Percentiles rank a stretch among this genome's conserved stretches.
phyloP scores from a whole-genome alignment of 2,113 vertebrate genomes.

The Thamnophis sirtalis region DNA sequence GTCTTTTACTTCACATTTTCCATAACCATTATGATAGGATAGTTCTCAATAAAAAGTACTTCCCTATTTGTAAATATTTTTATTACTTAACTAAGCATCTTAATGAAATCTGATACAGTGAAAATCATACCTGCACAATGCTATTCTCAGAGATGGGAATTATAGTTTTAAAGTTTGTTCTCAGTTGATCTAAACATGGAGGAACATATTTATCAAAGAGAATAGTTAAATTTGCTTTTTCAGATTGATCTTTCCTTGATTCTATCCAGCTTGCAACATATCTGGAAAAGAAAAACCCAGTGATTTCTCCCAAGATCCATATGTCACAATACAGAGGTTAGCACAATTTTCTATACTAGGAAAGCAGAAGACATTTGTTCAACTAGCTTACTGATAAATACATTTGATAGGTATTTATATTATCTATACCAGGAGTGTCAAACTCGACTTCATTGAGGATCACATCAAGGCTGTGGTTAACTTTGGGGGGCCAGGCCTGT shows the following conservation, averaged over 20 bases:
- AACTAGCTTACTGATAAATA: not conserved
- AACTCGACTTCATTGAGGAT: no score
- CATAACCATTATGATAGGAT: not conserved
- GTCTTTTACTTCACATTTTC: not conserved
- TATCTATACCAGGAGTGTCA: not conserved
- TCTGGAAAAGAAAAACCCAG: slow-evolving; percentile 47
- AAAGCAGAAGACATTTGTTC: not conserved
- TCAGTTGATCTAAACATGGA: slow-evolving; percentile 60
- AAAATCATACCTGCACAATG: slow-evolving; percentile 64
- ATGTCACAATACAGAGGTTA: not conserved
- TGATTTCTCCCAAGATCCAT: not conserved
- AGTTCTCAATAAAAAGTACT: not conserved
- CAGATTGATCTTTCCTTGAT: slow-evolving; percentile 54
- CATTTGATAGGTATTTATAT: not conserved
- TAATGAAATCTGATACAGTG: not conserved
- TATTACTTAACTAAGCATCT: not conserved
- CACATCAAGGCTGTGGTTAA: no score
- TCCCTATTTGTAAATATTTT: not conserved
- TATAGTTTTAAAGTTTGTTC: slow-evolving; percentile 56
- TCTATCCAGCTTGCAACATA: slow-evolving; percentile 70
- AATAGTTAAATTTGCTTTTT: slow-evolving; percentile 66
- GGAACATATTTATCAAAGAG: slow-evolving; percentile 67
- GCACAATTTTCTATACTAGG: not conserved
- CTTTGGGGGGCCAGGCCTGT: no score
- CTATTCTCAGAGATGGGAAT: slow-evolving; percentile 76